Evolutionary conservation across 2,113 vertebrate genomes (phyloP).

Genomic region (Cygnus buccinator): DNA sequence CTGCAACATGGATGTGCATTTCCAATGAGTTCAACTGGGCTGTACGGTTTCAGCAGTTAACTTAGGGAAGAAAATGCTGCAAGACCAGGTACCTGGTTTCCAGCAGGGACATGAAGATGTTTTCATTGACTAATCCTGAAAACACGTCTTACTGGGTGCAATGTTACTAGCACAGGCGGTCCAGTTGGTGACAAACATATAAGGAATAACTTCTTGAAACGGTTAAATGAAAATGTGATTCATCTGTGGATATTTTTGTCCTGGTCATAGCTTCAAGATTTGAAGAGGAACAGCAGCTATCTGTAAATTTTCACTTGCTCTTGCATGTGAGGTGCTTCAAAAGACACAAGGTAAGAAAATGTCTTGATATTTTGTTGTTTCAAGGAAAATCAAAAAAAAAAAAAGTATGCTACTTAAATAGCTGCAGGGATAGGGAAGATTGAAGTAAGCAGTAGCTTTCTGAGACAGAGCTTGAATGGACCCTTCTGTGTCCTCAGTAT

Average conservation of each 20-base stretch:
- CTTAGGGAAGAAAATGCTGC: background rate
- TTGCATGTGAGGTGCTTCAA: background rate
- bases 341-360: background rate
- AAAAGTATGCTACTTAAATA: background rate
- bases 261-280: background rate
- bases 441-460: background rate
- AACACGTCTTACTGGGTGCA: background rate
- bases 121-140: background rate
- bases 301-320: background rate
- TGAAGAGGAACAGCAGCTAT: background rate
- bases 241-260: background rate
- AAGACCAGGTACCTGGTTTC: background rate
- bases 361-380: background rate
- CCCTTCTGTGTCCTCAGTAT: background rate
- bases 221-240: background rate
- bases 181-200: background rate
- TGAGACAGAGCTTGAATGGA: background rate
- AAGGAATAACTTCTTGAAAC: background rate
- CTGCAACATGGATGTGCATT: background rate
- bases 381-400: background rate
- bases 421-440: background rate
- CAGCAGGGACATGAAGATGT: background rate
- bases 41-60: background rate
- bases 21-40: background rate
- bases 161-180: background rate